Evolutionary conservation across 23 tunicate genomes (phyloP).

Genomic region (Clavelina lepadiformis): DNA sequence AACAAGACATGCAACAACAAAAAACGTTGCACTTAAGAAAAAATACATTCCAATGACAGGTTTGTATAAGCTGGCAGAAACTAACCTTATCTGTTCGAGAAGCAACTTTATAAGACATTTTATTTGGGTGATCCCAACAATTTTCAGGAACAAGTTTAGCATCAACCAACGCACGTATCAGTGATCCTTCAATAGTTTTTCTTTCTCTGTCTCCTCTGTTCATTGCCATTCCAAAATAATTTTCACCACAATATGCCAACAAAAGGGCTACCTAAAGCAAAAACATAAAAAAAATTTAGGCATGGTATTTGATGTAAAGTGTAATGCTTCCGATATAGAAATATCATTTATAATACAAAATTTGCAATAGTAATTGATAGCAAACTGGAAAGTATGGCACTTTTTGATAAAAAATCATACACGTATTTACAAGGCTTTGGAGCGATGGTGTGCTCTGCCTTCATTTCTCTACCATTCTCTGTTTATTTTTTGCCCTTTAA

Average conservation of each 20-base stretch:
- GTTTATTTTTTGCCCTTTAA: too few species aligned
- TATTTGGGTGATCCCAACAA: constrained; percentile 59
- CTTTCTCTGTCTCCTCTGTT: constrained; percentile 67
- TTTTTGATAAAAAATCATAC: too few species aligned
- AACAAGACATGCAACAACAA: background rate
- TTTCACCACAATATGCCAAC: constrained; percentile 82
- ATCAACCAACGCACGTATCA: constrained; percentile 60
- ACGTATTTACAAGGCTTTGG: too few species aligned
- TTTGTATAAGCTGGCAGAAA: background rate
- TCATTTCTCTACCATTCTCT: too few species aligned
- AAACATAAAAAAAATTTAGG: too few species aligned
- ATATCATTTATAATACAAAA: too few species aligned
- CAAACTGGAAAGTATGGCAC: too few species aligned
- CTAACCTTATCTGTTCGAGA: constrained; percentile 90
- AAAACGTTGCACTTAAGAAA: background rate
- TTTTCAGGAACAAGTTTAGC: constrained; percentile 87
- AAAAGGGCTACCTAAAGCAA: constrained; percentile 67
- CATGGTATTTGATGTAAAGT: too few species aligned
- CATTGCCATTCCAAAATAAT: constrained; percentile 83
- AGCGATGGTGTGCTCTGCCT: too few species aligned
- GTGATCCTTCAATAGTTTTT: constrained; percentile 74
- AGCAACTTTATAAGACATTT: constrained; percentile 70
- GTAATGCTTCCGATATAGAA: too few species aligned
- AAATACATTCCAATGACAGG: background rate
- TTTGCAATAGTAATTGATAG: too few species aligned